Conservation (phyloP, 2,797 vertebrate genomes). For the Sorex maritimensis region DNA sequence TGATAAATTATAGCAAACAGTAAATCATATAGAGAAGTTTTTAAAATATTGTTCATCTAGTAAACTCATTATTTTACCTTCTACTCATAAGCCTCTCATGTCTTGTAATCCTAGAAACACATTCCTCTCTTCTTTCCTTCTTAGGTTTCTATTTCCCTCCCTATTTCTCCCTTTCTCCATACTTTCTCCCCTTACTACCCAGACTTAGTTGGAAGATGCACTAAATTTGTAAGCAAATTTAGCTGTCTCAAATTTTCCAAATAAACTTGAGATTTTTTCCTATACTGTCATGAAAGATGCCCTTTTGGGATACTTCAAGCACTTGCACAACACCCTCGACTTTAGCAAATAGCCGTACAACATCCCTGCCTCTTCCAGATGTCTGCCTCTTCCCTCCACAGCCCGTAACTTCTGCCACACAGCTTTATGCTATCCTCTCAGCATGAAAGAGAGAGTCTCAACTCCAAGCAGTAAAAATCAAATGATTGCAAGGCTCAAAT, state of each 20-base stretch:
- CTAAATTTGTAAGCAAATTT: slow-evolving; percentile 65
- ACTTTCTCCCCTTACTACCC: not conserved
- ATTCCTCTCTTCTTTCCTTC: not conserved
- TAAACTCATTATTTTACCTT: not conserved
- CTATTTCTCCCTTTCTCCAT: not conserved
- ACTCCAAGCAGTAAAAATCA: not conserved
- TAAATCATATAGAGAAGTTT: slow-evolving; percentile 1
- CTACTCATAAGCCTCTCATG: not conserved
- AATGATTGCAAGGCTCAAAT: not conserved
- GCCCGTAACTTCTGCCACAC: not conserved
- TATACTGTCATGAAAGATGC: slow-evolving; percentile 65
- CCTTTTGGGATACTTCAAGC: slow-evolving; percentile 73
- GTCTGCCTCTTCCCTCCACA: slow-evolving; percentile 57
- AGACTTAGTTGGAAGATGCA: slow-evolving; percentile 23
- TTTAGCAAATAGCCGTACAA: slow-evolving; percentile 64
- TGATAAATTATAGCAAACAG: not conserved
- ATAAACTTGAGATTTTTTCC: slow-evolving; percentile 73
- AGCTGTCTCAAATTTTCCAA: slow-evolving; percentile 74
- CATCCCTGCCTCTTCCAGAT: slow-evolving; percentile 45
- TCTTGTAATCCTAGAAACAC: too few species aligned
- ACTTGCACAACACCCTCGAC: slow-evolving; percentile 69
- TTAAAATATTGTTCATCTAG: slow-evolving; percentile 15
- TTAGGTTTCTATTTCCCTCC: not conserved
- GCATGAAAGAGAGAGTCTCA: slow-evolving; percentile 17
- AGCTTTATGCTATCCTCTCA: slow-evolving; percentile 25